Base-by-base conservation (phyloP, 2,888 invertebrate genomes). In the Rhogogaster chlorosoma region DNA sequence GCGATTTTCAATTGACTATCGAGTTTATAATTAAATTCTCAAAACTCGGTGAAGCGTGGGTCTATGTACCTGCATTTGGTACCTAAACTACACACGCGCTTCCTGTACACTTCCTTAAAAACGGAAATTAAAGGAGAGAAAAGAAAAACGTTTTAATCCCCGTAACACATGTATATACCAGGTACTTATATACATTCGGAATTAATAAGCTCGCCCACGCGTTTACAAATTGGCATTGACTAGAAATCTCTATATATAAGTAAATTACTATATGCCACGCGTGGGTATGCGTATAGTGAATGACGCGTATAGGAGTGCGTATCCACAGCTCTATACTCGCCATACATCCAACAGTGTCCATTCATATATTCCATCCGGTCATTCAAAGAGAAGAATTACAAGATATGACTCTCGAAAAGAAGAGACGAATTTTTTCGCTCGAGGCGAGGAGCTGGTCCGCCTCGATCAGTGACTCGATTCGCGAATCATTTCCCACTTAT, bases 351-450 rank as follows among this genome's bases (percentile, higher is more conserved):
- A 38, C 22, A 73, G 10, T 42, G 71, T 73, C 71, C 71, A 73
- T 73, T 73, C 71, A 73, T 73, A 73, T 73, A 73, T 73, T 73
- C 42, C 71, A 73, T n/a, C 22, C 38, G 38, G 36, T 22, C 5
- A 22, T 73, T 42, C n/a, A 42, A 9, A n/a, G 26, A 9, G 22
- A 18, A 22, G 38, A 22, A 42, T 42, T 42, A 70, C 38, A 70
- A 64, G 64, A 29, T 9, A 12, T n/a, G 64, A 22, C 22, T 45
- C 45, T 45, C 45, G 45, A 3, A 45, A 45, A 45, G 12, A 45
- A 15, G 18, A 53, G n/a, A 53, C 18, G 53, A n/a, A n/a, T 18
- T 53, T 53, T 53, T 53, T 18, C n/a, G 53, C n/a, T 53, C 7
- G 7, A n/a, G 53, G n/a, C 53, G 7, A 53, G 6, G 9, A 9